Percentiles rank a stretch among this genome's conserved stretches.
Conservation (phyloP, 2,797 vertebrate genomes). For the Anabas testudineus region DNA sequence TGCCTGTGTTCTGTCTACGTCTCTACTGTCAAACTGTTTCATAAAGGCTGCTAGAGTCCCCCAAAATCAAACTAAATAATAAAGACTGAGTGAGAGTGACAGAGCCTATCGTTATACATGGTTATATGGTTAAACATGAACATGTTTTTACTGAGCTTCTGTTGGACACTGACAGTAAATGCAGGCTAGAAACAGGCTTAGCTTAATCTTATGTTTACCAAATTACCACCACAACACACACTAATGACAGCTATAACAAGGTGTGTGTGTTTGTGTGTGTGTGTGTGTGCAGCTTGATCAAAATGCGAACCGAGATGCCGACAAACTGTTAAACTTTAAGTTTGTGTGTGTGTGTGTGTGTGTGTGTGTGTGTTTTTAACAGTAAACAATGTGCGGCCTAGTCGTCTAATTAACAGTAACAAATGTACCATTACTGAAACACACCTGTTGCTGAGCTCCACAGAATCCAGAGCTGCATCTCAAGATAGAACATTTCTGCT, state of each 20-base stretch:
- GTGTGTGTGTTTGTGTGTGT: background rate
- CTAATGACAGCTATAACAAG: background rate
- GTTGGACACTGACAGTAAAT: background rate
- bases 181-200: background rate
- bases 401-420: background rate
- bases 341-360: too few species aligned
- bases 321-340: background rate
- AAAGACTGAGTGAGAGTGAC: too few species aligned
- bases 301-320: slow-evolving; percentile 11
- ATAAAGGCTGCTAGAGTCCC: too few species aligned
- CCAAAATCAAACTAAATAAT: too few species aligned
- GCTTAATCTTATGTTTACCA: background rate
- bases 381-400: background rate
- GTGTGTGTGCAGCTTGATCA: background rate
- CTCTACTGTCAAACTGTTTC: too few species aligned
- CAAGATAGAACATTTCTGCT: background rate
- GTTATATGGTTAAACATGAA: too few species aligned
- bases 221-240: background rate
- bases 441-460: background rate
- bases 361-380: background rate
- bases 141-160: background rate
- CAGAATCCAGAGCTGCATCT: background rate
- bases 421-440: background rate
- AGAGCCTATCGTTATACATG: too few species aligned
- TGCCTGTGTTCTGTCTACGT: too few species aligned